phyloP scores from a whole-genome alignment of 1,140 invertebrate genomes.

The Leptinotarsa undecemlineata region DNA sequence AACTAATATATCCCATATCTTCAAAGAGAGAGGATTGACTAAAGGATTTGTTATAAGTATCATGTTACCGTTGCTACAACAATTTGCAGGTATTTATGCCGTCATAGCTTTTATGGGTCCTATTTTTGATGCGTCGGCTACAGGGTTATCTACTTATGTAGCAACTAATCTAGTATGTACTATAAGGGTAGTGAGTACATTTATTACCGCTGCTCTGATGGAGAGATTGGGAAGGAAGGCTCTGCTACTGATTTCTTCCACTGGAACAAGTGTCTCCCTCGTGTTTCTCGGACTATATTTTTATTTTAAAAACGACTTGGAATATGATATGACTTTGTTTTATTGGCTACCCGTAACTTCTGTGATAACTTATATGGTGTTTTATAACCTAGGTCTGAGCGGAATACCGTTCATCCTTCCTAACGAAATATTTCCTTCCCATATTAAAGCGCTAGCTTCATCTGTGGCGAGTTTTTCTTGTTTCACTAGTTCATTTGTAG shows the following conservation, averaged over 20 bases:
- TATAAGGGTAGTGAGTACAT: constrained; percentile 76
- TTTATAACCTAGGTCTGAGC: constrained; percentile 66
- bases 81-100: constrained; percentile 83
- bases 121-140: constrained; percentile 73
- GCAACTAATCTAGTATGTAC: constrained; percentile 76
- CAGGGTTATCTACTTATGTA: constrained; percentile 59
- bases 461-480: constrained; percentile 74
- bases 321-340: constrained; percentile 36
- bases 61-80: constrained; percentile 83
- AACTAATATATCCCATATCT: constrained; percentile 27
- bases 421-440: constrained; percentile 78
- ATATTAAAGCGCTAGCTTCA: constrained; percentile 74
- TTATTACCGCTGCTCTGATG: constrained; percentile 71
- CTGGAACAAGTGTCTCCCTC: constrained; percentile 59
- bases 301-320: constrained; percentile 43
- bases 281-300: constrained; percentile 48
- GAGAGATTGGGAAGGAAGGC: constrained; percentile 74
- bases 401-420: constrained; percentile 83
- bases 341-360: constrained; percentile 48
- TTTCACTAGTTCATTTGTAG: constrained; percentile 78
- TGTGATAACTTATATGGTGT: constrained; percentile 45
- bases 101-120: constrained; percentile 78
- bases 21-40: constrained; percentile 55
- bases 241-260: constrained; percentile 70
- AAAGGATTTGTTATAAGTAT: constrained; percentile 75